Conservation (phyloP, 2,797 vertebrate genomes). For the Tympanoctomys barrerae region DNA sequence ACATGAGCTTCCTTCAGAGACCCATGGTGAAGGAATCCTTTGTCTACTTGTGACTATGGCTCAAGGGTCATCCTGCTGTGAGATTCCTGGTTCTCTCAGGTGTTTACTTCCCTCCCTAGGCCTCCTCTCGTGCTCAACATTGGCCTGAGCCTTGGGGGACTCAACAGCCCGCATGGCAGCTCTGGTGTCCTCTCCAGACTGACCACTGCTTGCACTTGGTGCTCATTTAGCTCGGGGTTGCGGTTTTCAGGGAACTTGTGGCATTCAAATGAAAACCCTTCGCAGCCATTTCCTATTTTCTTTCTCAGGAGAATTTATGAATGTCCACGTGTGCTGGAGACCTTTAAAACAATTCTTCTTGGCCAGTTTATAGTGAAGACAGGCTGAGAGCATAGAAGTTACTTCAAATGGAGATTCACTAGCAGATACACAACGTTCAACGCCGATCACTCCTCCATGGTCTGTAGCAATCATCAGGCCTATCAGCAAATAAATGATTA, state of each 20-base stretch:
- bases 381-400: slow-evolving; percentile 1
- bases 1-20: not conserved
- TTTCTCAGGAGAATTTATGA: not conserved
- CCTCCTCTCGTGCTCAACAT: not conserved
- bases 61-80: not conserved
- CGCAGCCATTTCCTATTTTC: not conserved
- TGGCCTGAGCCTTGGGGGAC: not conserved
- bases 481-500: not conserved
- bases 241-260: not conserved
- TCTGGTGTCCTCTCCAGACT: not conserved
- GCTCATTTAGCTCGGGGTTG: not conserved
- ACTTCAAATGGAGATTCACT: not conserved
- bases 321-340: not conserved
- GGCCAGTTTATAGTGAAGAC: not conserved
- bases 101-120: not conserved
- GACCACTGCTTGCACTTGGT: not conserved
- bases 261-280: not conserved
- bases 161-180: not conserved
- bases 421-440: not conserved
- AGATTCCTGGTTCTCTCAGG: not conserved
- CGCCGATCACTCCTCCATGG: not conserved
- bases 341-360: slow-evolving; percentile 6
- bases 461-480: not conserved
- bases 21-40: not conserved
- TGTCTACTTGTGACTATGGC: not conserved